phyloP scores from a whole-genome alignment of 2,888 invertebrate genomes.

The Trissonchulus sp. region DNA sequence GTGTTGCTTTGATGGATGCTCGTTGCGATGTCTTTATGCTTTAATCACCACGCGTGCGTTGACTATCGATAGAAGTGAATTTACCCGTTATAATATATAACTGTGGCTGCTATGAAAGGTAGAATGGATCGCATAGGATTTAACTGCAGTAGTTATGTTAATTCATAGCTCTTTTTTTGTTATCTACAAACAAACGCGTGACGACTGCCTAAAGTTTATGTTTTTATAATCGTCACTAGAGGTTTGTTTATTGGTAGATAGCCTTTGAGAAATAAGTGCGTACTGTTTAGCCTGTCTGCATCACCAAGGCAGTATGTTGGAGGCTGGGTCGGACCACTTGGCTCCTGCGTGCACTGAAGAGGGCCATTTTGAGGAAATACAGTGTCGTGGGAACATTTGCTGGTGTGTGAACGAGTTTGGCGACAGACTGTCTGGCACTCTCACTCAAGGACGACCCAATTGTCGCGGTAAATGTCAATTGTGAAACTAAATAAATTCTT shows the following conservation, averaged over 20 bases:
- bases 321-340: not conserved
- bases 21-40: slow-evolving; percentile 41
- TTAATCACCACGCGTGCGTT: slow-evolving; percentile 35
- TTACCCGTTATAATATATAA: no score
- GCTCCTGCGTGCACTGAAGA: not conserved
- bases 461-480: not conserved
- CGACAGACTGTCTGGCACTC: slow-evolving; percentile 39
- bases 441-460: not conserved
- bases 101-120: no score
- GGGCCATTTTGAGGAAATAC: slow-evolving; percentile 38
- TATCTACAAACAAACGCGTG: no score
- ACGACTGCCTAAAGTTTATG: no score
- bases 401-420: slow-evolving; percentile 44
- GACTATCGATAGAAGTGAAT: no score
- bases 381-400: slow-evolving; percentile 44
- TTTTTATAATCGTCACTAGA: no score
- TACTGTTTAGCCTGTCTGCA: slow-evolving; percentile 13
- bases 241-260: no score
- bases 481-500: no score
- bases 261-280: no score
- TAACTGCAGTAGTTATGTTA: no score
- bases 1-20: slow-evolving; percentile 46
- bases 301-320: not conserved
- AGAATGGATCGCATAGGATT: no score
- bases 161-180: no score